A percentile compares a stretch with the other conserved stretches of the same genome.
Evolutionary conservation across 2,888 invertebrate genomes (phyloP).

Genomic region (Acanthosepion esculentum): DNA sequence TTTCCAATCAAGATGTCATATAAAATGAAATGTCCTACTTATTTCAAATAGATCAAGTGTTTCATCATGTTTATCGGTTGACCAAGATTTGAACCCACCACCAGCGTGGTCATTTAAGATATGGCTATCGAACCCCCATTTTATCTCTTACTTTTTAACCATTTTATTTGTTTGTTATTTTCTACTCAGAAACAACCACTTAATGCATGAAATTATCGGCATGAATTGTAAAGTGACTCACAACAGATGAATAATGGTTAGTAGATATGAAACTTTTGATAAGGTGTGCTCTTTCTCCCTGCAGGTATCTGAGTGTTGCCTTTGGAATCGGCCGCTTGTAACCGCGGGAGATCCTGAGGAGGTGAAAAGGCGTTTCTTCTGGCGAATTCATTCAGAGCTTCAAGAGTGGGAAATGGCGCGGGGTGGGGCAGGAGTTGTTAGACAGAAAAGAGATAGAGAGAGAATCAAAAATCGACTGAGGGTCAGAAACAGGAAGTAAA

Average conservation of each 20-base stretch:
- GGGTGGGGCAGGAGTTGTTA: rapidly evolving
- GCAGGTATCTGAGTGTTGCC: neutral
- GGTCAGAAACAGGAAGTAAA: neutral
- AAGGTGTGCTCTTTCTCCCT: neutral
- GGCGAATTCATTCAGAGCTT: neutral
- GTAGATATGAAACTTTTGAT: neutral
- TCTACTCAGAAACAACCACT: neutral
- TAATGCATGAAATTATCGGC: neutral
- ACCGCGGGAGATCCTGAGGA: neutral
- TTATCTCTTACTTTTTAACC: neutral
- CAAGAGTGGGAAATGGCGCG: neutral
- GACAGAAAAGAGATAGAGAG: neutral
- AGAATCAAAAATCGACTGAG: no score
- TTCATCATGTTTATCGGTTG: neutral
- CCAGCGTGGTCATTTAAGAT: slow-evolving; percentile 5
- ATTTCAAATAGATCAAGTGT: slow-evolving; percentile 15
- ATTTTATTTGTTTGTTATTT: neutral
- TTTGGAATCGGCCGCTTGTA: neutral
- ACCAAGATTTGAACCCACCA: slow-evolving; percentile 13
- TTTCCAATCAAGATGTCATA: neutral
- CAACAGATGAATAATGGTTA: slow-evolving; percentile 2
- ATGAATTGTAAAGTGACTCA: neutral
- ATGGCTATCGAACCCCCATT: neutral
- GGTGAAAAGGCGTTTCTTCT: neutral
- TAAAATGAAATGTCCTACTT: neutral